Evolutionary conservation across 1,140 invertebrate species (phyloP).

Genomic region (Augochlora pura): DNA sequence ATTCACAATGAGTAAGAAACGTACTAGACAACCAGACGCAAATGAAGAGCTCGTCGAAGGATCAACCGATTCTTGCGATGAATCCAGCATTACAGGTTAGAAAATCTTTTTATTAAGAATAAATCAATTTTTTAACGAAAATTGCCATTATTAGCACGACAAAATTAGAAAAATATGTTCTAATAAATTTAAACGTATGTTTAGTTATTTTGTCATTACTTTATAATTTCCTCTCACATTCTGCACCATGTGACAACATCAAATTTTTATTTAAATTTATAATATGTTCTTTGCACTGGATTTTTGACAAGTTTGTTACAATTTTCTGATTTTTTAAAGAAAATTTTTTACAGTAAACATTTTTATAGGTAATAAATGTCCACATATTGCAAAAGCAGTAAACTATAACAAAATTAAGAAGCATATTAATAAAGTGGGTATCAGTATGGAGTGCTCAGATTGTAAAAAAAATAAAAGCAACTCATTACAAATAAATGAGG

Average conservation of each 20-base stretch:
- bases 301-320: not conserved
- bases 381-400: constrained; percentile 86
- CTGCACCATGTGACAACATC: not conserved
- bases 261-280: not conserved
- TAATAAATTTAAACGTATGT: not conserved
- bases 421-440: constrained; percentile 80
- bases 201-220: not conserved
- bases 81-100: constrained; percentile 71
- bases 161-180: not conserved
- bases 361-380: constrained; percentile 78
- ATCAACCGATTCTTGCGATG: constrained; percentile 84
- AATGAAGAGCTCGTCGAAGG: constrained; percentile 78
- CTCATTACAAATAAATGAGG: constrained; percentile 67
- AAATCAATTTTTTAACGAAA: not conserved
- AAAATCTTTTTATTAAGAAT: constrained; percentile 13
- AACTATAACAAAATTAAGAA: constrained; percentile 85
- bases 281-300: not conserved
- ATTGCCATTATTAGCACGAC: not conserved
- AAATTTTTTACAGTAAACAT: not conserved
- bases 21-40: constrained; percentile 82
- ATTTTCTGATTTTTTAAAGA: not conserved
- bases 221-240: not conserved
- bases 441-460: constrained; percentile 82
- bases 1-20: constrained; percentile 80
- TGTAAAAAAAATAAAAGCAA: constrained; percentile 80